phyloP scores from a whole-genome alignment of 2,888 invertebrate species.

The Trissolcus japonicus region DNA sequence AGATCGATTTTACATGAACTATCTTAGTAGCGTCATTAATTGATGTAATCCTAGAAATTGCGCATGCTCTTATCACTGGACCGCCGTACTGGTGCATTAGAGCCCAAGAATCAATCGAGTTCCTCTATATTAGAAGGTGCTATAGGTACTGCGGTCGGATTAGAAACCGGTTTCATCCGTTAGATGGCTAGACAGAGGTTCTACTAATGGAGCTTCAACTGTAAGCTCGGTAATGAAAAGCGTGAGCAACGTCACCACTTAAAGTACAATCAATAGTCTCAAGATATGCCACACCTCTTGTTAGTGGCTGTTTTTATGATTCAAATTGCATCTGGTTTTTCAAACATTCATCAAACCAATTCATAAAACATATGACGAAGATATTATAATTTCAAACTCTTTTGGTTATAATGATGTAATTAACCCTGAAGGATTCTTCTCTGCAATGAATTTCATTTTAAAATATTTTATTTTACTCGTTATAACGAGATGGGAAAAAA shows the following conservation, averaged over 20 bases:
- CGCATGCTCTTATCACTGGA: constrained; percentile 61
- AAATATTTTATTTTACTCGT: no score
- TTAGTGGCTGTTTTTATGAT: no score
- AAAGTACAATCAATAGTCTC: constrained; percentile 32
- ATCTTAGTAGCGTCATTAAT: constrained; percentile 61
- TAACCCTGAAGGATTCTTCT: no score
- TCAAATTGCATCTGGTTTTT: neutral
- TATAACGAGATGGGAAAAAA: no score
- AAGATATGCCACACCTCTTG: neutral
- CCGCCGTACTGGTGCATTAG: constrained; percentile 60
- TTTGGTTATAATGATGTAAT: no score
- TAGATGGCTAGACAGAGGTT: constrained; percentile 52
- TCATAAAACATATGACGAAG: no score
- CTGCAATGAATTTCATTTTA: no score
- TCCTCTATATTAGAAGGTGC: constrained; percentile 71
- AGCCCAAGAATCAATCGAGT: constrained; percentile 69
- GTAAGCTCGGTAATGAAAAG: constrained; percentile 54
- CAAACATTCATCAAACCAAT: no score
- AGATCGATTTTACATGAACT: constrained; percentile 35
- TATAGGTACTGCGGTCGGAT: constrained; percentile 69
- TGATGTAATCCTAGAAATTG: constrained; percentile 62
- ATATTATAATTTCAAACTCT: no score
- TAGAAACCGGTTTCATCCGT: constrained; percentile 66
- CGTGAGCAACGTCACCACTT: constrained; percentile 46
- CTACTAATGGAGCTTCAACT: constrained; percentile 58